Conservation (phyloP, 23 tunicate genomes). For the Clavelina lepadiformis region DNA sequence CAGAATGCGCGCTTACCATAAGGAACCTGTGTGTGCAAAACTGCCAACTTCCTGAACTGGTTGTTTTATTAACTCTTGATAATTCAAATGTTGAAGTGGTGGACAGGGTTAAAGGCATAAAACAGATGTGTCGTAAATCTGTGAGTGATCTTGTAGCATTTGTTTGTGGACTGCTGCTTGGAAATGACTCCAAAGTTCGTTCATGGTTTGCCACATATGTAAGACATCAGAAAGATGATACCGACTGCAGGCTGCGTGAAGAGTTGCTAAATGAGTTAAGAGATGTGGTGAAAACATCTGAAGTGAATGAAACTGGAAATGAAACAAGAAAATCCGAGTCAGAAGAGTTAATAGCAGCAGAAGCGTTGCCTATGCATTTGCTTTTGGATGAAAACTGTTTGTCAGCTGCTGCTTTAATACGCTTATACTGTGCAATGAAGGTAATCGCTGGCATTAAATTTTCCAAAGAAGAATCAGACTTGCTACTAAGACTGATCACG, state of each 20-base stretch:
- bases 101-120: background rate
- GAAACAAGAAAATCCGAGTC: constrained; percentile 4
- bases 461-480: constrained; percentile 61
- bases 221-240: constrained; percentile 38
- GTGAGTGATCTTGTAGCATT: constrained; percentile 67
- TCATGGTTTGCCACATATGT: constrained; percentile 80
- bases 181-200: constrained; percentile 64
- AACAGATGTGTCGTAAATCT: constrained; percentile 8
- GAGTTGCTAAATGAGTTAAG: constrained; percentile 47
- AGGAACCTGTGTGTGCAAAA: constrained; percentile 47
- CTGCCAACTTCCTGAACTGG: constrained; percentile 70
- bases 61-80: constrained; percentile 47
- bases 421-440: constrained; percentile 77
- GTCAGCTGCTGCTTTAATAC: constrained; percentile 64
- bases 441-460: constrained; percentile 73
- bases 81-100: background rate
- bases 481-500: constrained; percentile 63
- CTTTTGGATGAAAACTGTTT: constrained; percentile 70
- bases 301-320: constrained; percentile 15
- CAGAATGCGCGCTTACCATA: constrained; percentile 23
- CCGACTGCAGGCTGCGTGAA: constrained; percentile 28
- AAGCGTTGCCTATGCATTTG: constrained; percentile 32
- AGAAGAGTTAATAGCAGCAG: background rate
- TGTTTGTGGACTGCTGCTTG: constrained; percentile 79
- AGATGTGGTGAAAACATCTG: constrained; percentile 46